Evolutionary conservation across 2,797 vertebrate genomes (phyloP), one percentile per base, ranked within the genome.

Genomic region (Esox lucius): DNA sequence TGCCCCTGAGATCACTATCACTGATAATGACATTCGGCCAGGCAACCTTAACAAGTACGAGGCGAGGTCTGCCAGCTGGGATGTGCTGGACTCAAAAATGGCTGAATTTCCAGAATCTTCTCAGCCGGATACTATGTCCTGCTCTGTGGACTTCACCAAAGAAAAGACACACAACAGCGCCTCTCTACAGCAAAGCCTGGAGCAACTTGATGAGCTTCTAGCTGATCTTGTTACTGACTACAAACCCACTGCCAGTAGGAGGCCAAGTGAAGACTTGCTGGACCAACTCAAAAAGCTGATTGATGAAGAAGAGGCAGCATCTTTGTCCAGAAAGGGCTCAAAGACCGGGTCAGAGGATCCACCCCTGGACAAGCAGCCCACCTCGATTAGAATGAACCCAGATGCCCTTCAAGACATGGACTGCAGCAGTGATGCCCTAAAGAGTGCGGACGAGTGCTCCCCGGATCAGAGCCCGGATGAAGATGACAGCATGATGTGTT

Each of bases 1-100:
- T 68, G 97, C 97, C 0, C 98, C 98, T 0, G 97, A 98, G 88
- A 99, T 99, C 88, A 99, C 98, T 75, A 99, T 99, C 87, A 99
- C 98, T 0, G 98, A 99, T 89, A 99, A 99, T 0, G 98, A 99
- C 80, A 93, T 98, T 80, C 93, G 94, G 6, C 85, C 94, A 1
- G 90, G 94, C 0, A 94, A 91, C 59, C 84, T 91, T 72, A 88
- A 84, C 72, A 94, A 92, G 71, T 82, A 83, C 0, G 94, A 95
- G 3, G 89, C 91, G 75, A 94, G 95, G 8, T 95, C 95, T 0
- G 90, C 94, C 24, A 94, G 94, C 85, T 96, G 96, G 95, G 95
- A 96, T 22, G 81, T 95, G 78, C 91, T 95, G 81, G 94, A 95
- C n/a, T 93, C 91, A 0, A 87, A 94, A 92, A 75, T 84, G 62